Percentiles rank a stretch among this genome's conserved stretches.
phyloP scores from a whole-genome alignment of 2,797 vertebrate genomes.

The Ceryle rudis region DNA sequence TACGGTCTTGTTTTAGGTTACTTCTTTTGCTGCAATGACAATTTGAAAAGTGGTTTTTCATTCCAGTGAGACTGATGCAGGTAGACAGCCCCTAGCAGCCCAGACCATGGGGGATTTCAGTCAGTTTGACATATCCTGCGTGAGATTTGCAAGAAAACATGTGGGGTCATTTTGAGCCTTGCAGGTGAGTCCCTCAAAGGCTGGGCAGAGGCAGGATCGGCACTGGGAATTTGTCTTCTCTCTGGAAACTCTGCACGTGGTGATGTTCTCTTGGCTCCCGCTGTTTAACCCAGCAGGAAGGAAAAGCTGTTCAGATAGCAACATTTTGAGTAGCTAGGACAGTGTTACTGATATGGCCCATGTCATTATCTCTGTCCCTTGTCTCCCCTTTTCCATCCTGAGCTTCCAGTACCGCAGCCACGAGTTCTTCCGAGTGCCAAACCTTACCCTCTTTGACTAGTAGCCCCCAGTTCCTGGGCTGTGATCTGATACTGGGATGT shows the following conservation, averaged over 20 bases:
- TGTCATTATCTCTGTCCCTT: no score
- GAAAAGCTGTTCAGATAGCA: not conserved
- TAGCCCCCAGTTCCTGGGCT: no score
- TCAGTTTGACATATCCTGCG: not conserved
- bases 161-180: not conserved
- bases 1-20: no score
- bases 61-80: not conserved
- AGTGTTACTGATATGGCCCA: no score
- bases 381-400: no score
- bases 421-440: no score
- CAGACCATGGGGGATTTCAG: not conserved
- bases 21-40: not conserved
- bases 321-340: no score
- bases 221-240: not conserved
- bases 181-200: not conserved
- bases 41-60: not conserved
- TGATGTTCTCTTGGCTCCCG: not conserved
- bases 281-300: not conserved
- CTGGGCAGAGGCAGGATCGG: not conserved
- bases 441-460: no score
- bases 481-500: no score
- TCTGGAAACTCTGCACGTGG: not conserved
- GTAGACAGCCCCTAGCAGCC: not conserved
- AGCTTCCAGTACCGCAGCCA: no score
- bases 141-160: not conserved